Evolutionary conservation across 1,140 invertebrate genomes (phyloP), one percentile per base, ranked within the genome.

Genomic region (Pinna nobilis): DNA sequence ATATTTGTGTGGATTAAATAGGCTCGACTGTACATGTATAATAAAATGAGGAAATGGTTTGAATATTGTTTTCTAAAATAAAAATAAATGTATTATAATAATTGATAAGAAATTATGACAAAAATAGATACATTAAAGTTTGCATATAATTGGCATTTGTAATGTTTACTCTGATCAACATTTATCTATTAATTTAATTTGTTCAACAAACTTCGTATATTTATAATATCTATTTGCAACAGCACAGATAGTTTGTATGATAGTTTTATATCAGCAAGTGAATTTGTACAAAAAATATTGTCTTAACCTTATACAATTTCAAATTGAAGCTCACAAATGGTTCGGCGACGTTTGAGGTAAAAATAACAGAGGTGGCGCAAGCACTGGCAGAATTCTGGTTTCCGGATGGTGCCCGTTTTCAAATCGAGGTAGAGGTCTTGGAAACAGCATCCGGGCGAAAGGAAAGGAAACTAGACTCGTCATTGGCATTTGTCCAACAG

Each of bases 401-500:
- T 65, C 83, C 86, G 6, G 78, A 79, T 25, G 82, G 82, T 7
- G 84, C 79, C 13, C 74, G 75, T 13, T 60, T 89, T 3, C 73
- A 83, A 28, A 73, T 89, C 49, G 82, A 88, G 65, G 88, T 82
- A 11, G 73, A 74, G 6, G 85, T 89, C 18, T 80, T 82, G 2
- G 88, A 89, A 72, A 33, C 63, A 30, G 83, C 85, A n/a, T 84
- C 87, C 7, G 86, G 86, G 7, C 80, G 82, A n/a, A 79, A 82
- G 33, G 84, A 87, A 39, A 74, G 60, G n/a, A 69, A 71, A 13
- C 59, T 71, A 13, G 84, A 87, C 66, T 63, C 67, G 7, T 74
- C 59, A n/a, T 61, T 75, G 0, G 74, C 82, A 1, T 88, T 89
- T 76, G 72, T 82, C 30, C 74, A 75, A 7, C 69, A 74, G 11